phyloP scores from a whole-genome alignment of 2,888 invertebrate species.

The Liodrosophila aerea region DNA sequence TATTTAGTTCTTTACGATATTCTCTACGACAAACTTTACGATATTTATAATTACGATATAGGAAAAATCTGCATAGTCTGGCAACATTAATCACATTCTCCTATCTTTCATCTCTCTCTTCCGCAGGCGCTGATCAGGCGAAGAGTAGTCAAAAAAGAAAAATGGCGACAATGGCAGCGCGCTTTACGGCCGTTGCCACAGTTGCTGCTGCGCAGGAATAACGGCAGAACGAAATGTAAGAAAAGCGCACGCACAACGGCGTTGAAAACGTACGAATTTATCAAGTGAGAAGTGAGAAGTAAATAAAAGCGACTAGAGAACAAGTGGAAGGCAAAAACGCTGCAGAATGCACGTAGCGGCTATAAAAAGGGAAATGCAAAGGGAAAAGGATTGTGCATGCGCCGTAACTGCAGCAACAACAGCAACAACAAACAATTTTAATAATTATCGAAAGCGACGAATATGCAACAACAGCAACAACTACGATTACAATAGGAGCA shows the following conservation, averaged over 20 bases:
- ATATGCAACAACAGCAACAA: constrained; percentile 38
- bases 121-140: constrained; percentile 27
- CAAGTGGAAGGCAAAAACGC: constrained; percentile 35
- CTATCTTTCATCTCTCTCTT: constrained; percentile 5
- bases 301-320: too few relatives aligned
- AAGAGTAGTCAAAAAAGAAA: too few relatives aligned
- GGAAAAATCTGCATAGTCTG: neutral
- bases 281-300: constrained; percentile 24
- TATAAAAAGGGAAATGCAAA: constrained; percentile 48
- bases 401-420: constrained; percentile 14
- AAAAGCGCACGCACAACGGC: constrained; percentile 16
- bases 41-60: neutral
- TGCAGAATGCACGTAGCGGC: constrained; percentile 71
- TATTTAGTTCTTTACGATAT: too few relatives aligned
- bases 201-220: constrained; percentile 38
- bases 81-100: constrained; percentile 17
- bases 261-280: constrained; percentile 49
- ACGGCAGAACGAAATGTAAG: constrained; percentile 37
- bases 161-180: constrained; percentile 24
- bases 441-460: constrained; percentile 57
- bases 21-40: too few relatives aligned
- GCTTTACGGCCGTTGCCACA: constrained; percentile 29
- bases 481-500: constrained; percentile 30
- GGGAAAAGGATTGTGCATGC: constrained; percentile 34
- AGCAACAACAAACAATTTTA: constrained; percentile 46